phyloP scores from a whole-genome alignment of 1,140 invertebrate genomes.

The Dufourea novaeangliae region DNA sequence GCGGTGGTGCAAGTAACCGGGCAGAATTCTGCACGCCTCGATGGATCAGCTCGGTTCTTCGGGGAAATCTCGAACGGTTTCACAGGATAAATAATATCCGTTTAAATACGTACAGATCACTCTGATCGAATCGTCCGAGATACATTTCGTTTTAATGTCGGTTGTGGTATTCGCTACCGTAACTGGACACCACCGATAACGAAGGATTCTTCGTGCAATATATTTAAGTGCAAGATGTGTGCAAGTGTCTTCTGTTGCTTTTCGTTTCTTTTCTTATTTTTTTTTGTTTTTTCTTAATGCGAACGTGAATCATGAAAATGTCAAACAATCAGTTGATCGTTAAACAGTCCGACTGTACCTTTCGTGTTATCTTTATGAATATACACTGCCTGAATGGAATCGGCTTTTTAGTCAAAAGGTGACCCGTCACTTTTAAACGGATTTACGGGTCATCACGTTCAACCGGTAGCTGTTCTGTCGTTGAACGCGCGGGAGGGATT shows the following conservation, averaged over 20 bases:
- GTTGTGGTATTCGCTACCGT: no score
- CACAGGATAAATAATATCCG: no score
- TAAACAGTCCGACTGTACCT: background rate
- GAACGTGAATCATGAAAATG: background rate
- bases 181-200: no score
- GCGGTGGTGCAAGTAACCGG: conserved; percentile 19
- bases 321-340: background rate
- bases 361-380: background rate
- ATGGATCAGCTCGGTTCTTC: conserved; percentile 14
- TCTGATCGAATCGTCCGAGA: no score
- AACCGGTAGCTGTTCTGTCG: background rate
- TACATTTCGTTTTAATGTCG: no score
- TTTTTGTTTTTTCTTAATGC: no score
- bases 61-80: conserved; percentile 34
- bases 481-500: background rate
- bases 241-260: no score
- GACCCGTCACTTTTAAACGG: background rate
- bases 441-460: background rate
- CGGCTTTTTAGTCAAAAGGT: background rate
- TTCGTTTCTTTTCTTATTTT: no score
- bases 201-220: no score
- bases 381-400: background rate
- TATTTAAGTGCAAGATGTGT: no score
- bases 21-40: background rate
- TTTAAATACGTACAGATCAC: no score